Percentiles rank a stretch among this genome's conserved stretches.
These are phyloP conservation scores for Platygyra sinensis DNA, from an alignment of 64 coral and sea anemone genomes.

Conservation along the genomic window DNA sequence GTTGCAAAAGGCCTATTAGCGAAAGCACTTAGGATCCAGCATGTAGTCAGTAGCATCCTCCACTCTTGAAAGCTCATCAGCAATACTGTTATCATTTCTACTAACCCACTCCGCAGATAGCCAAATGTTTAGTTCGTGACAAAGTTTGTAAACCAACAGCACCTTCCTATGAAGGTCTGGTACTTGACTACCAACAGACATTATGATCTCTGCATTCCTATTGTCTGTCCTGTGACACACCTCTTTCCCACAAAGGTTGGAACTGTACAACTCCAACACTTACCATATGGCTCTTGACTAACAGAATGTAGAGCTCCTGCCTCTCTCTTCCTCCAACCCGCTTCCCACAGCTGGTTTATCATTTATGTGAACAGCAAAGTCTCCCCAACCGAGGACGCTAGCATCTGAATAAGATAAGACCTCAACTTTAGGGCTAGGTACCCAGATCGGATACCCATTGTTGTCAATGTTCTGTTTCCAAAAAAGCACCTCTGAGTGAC, in stretches of 20 bases:
- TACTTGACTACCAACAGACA: too few relatives aligned
- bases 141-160: constrained; percentile 43
- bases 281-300: constrained; percentile 40
- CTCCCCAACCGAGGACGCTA: constrained; percentile 36
- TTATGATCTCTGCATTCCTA: constrained; percentile 13
- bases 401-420: constrained; percentile 56
- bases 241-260: constrained; percentile 19
- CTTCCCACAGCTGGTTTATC: constrained; percentile 3
- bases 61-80: too few relatives aligned
- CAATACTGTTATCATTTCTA: constrained; percentile 25
- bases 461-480: too few relatives aligned
- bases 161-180: constrained; percentile 45
- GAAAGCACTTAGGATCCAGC: too few relatives aligned
- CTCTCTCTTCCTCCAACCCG: constrained; percentile 8
- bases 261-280: constrained; percentile 40
- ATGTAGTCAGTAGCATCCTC: too few relatives aligned
- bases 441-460: too few relatives aligned
- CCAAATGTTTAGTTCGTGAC: constrained; percentile 10
- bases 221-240: constrained; percentile 49
- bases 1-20: too few relatives aligned
- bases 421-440: too few relatives aligned
- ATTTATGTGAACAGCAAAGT: constrained; percentile 39
- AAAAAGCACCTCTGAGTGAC: too few relatives aligned
- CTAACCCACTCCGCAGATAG: constrained; percentile 45
- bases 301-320: constrained; percentile 51